Evolutionary conservation across 2,113 vertebrate genomes (phyloP), one percentile per base, ranked within the genome.

Genomic region (Limanda limanda): DNA sequence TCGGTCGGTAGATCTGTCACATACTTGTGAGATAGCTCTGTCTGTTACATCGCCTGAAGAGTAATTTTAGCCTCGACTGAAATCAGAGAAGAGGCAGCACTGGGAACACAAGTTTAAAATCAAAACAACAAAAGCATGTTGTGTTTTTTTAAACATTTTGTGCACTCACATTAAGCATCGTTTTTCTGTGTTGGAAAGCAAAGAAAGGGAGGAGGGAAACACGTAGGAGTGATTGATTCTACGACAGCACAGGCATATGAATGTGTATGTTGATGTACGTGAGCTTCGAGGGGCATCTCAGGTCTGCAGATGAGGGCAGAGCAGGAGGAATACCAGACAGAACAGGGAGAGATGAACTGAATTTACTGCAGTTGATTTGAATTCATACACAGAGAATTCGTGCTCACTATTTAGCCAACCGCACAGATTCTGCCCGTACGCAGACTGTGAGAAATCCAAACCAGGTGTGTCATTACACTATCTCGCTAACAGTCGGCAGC

Each of bases 61-160:
- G 48, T 57, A 23, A 78, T 76, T 81, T 67, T 67, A 67, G 56
- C 42, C 5, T 13, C 3, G 55, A 58, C 10, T 8, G 8, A 74
- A 82, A 79, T 62, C 51, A 45, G 63, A 77, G 23, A 25, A 61
- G 62, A 65, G 27, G 45, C 57, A 31, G 51, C 45, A 45, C 17
- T 25, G 42, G 62, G 64, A 18, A 64, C 42, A 69, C 47, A 63
- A 57, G 70, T 68, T 70, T 61, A 63, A 37, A 58, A 56, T 35
- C 54, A 63, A 42, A 42, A 42, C 20, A 20, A 62, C 51, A 13
- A 56, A 18, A 18, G 7, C 31, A 9, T 24, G 23, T 66, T 64
- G 61, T 79, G 31, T 58, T 45, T 52, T 63, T 54, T 45, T 42
- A 65, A 42, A 63, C 24, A 67, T 60, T 12, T 27, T 5, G 0